Conservation (phyloP, 2,113 vertebrate genomes). For the Hemiscyllium ocellatum region DNA sequence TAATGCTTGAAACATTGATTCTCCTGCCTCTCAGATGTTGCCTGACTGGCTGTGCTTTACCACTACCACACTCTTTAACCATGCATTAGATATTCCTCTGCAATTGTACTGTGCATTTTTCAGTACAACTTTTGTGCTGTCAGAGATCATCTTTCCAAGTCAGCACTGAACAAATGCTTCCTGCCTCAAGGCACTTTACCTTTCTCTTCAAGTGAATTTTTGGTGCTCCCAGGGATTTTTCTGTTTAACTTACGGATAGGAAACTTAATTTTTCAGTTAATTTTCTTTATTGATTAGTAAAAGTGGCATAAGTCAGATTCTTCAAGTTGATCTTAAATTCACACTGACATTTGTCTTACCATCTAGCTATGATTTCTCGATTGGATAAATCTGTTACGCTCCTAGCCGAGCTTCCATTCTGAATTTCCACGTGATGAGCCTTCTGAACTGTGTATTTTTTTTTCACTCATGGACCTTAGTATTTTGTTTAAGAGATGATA, state of each 20-base stretch:
- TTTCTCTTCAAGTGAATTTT: too few species aligned
- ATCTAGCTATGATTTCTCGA: not conserved
- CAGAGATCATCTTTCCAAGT: not conserved
- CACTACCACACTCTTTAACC: too few species aligned
- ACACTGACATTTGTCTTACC: not conserved
- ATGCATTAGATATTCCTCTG: not conserved
- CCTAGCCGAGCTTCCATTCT: not conserved
- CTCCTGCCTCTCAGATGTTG: too few species aligned
- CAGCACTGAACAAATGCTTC: not conserved
- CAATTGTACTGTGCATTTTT: not conserved
- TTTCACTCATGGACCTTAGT: not conserved
- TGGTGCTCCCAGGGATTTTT: not conserved
- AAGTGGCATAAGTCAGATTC: not conserved
- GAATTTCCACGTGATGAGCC: not conserved
- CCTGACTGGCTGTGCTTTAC: too few species aligned
- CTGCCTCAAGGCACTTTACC: not conserved
- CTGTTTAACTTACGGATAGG: not conserved
- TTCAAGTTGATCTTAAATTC: not conserved
- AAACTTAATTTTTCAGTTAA: not conserved
- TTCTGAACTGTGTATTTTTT: not conserved
- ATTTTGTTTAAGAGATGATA: not conserved
- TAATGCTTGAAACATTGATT: too few species aligned
- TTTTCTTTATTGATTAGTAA: not conserved
- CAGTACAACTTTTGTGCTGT: not conserved
- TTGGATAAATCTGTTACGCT: not conserved